These are phyloP conservation scores for Lithobates sylvaticus DNA, from an alignment of 2,797 vertebrate genomes.

Conservation along the genomic window DNA sequence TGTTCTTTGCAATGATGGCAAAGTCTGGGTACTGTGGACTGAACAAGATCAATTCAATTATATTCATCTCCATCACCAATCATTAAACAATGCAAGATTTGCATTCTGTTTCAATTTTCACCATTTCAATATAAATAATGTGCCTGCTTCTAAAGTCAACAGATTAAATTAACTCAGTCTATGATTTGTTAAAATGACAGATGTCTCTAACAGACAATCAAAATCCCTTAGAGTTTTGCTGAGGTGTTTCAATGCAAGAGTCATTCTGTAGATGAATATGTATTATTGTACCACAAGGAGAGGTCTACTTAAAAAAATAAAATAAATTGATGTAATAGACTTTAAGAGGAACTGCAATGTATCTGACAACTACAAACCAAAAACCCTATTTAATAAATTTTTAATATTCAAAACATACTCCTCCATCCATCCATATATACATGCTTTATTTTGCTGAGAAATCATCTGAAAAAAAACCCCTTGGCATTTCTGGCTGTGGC, in stretches of 20 bases:
- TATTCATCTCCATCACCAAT: slow-evolving; percentile 33
- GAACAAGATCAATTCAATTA: slow-evolving; percentile 47
- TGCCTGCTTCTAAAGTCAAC: slow-evolving; percentile 7
- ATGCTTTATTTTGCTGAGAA: too few species aligned
- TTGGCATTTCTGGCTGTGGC: too few species aligned
- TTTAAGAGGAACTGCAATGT: too few species aligned
- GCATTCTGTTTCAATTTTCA: slow-evolving; percentile 28
- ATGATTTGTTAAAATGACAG: slow-evolving; percentile 25
- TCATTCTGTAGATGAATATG: too few species aligned
- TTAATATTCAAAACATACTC: too few species aligned
- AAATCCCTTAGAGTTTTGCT: slow-evolving; percentile 5
- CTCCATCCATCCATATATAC: too few species aligned
- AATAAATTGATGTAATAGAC: too few species aligned
- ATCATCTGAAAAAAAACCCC: too few species aligned
- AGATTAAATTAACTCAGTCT: slow-evolving; percentile 20
- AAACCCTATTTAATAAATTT: too few species aligned
- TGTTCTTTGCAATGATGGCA: slow-evolving; percentile 35
- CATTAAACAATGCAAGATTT: slow-evolving; percentile 23
- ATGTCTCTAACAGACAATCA: slow-evolving; percentile 6
- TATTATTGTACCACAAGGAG: too few species aligned
- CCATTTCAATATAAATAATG: slow-evolving; percentile 2
- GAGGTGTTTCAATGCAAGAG: neutral
- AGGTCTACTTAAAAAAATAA: too few species aligned
- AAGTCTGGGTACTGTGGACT: slow-evolving; percentile 37
- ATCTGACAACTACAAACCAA: too few species aligned